Evolutionary conservation across 2,113 vertebrate genomes (phyloP).

Genomic region (Lichenostomus cassidix): DNA sequence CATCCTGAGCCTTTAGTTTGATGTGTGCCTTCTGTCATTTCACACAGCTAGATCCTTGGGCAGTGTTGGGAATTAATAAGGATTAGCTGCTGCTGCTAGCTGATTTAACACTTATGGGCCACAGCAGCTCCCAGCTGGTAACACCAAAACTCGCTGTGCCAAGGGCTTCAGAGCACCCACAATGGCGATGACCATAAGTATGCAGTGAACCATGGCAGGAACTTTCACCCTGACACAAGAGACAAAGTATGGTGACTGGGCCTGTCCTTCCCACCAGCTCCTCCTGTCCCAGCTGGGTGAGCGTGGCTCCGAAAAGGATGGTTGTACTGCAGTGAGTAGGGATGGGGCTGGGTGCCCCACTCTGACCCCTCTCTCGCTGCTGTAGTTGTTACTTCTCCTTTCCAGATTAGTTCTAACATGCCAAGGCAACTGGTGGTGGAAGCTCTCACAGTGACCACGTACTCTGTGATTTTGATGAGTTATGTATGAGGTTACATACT

Average conservation of each 20-base stretch:
- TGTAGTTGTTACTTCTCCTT: background rate
- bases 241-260: background rate
- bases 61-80: background rate
- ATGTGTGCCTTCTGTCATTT: background rate
- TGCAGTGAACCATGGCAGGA: background rate
- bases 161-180: background rate
- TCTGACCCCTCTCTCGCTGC: background rate
- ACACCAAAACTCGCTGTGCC: rapidly evolving
- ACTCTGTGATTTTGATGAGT: background rate
- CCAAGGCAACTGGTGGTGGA: background rate
- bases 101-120: background rate
- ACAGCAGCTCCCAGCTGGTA: background rate
- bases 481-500: background rate
- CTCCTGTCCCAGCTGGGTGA: rapidly evolving
- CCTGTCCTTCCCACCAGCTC: background rate
- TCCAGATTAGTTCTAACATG: background rate
- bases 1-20: background rate
- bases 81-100: background rate
- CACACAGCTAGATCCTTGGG: background rate
- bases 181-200: rapidly evolving
- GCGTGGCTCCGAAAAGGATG: rapidly evolving
- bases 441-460: rapidly evolving
- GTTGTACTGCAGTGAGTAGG: rapidly evolving
- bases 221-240: background rate
- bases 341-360: background rate